These are phyloP conservation scores for Ia io DNA, from an alignment of 2,113 vertebrate genomes.

Conservation along the genomic window DNA sequence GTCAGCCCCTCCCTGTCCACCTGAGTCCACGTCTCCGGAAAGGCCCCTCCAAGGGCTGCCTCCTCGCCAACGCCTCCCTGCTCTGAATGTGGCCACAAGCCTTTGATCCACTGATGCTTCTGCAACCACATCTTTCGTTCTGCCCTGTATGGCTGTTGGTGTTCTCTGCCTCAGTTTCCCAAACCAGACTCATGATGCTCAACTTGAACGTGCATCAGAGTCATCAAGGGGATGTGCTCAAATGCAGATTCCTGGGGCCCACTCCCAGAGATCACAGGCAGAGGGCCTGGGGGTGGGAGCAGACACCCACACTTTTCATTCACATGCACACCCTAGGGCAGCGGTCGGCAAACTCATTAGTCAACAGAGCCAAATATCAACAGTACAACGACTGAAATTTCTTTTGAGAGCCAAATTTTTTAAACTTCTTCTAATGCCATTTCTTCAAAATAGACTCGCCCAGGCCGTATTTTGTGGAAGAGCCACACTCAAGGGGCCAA, in stretches of 20 bases:
- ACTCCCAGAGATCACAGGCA: neutral
- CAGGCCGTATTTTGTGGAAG: too few relatives aligned
- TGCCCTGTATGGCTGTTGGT: rapidly evolving
- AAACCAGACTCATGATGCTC: neutral
- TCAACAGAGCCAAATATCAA: too few relatives aligned
- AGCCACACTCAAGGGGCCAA: too few relatives aligned
- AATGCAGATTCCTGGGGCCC: neutral
- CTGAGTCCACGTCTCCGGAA: neutral
- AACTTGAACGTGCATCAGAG: neutral
- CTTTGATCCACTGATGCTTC: neutral
- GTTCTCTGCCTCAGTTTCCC: neutral
- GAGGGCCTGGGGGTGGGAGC: neutral
- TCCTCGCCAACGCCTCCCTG: neutral
- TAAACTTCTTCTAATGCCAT: too few relatives aligned
- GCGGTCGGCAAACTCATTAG: too few relatives aligned
- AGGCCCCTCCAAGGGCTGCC: too few relatives aligned
- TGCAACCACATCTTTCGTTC: neutral
- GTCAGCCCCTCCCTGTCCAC: rapidly evolving
- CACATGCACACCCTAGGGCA: neutral
- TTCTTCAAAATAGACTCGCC: too few relatives aligned
- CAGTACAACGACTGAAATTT: too few relatives aligned
- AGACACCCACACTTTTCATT: neutral
- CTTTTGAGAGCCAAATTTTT: too few relatives aligned
- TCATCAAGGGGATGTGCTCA: neutral
- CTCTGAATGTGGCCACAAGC: neutral